Percentiles rank a stretch among this genome's conserved stretches.
Evolutionary conservation across 2,888 invertebrate genomes (phyloP).

Genomic region (Lycia hirtaria): DNA sequence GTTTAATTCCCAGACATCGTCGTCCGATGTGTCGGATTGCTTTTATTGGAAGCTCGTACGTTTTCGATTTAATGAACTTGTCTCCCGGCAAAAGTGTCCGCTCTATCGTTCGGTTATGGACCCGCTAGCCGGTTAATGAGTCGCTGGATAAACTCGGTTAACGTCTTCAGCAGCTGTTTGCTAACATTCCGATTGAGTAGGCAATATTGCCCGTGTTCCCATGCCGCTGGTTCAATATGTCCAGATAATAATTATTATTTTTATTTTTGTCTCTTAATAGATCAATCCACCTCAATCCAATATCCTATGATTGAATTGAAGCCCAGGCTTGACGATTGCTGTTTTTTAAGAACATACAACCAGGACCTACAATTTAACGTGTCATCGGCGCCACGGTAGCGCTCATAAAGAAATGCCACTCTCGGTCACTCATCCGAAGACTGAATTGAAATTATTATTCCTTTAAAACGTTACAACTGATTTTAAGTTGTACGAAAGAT

Average conservation of each 20-base stretch:
- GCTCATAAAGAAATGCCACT: too few relatives aligned
- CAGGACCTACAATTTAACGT: too few relatives aligned
- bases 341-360: too few relatives aligned
- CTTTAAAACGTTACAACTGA: neutral
- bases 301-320: too few relatives aligned
- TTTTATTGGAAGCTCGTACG: slow-evolving; percentile 59
- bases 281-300: too few relatives aligned
- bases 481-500: slow-evolving; percentile 16
- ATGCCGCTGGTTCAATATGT: slow-evolving; percentile 27
- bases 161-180: slow-evolving; percentile 55
- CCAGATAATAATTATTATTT: slow-evolving; percentile 8
- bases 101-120: slow-evolving; percentile 45
- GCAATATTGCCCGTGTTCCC: slow-evolving; percentile 46
- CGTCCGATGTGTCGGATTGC: slow-evolving; percentile 61
- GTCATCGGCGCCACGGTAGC: too few relatives aligned
- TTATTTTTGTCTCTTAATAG: slow-evolving; percentile 13
- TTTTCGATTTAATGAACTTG: slow-evolving; percentile 67
- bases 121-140: slow-evolving; percentile 52
- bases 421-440: too few relatives aligned
- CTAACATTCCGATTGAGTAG: slow-evolving; percentile 52
- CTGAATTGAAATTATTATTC: too few relatives aligned
- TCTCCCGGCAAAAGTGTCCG: slow-evolving; percentile 48
- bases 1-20: slow-evolving; percentile 63
- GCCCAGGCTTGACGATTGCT: too few relatives aligned
- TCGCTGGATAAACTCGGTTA: slow-evolving; percentile 53